These are phyloP conservation scores for Drosophila funebris DNA, from an alignment of 1,140 invertebrate species.

Conservation along the genomic window DNA sequence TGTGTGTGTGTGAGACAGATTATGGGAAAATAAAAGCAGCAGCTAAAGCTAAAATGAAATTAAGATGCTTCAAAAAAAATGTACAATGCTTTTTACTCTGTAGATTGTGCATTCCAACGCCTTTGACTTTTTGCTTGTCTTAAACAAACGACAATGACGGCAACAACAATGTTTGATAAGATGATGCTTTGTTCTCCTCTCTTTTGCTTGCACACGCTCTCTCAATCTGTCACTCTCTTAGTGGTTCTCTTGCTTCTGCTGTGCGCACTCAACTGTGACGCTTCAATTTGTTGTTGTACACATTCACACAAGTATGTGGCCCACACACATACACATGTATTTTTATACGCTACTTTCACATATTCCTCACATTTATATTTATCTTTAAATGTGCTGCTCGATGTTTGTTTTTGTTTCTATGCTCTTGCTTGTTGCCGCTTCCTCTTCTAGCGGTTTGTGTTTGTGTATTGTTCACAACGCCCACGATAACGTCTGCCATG, in stretches of 20 bases:
- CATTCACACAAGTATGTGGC: background rate
- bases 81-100: constrained; percentile 15
- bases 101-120: constrained; percentile 44
- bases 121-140: constrained; percentile 46
- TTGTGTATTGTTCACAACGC: constrained; percentile 26
- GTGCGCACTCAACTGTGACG: constrained; percentile 66
- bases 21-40: background rate
- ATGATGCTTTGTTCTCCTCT: constrained; percentile 8
- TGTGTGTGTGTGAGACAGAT: background rate
- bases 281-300: constrained; percentile 60
- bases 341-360: constrained; percentile 45
- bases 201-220: background rate
- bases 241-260: constrained; percentile 10
- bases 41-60: constrained; percentile 13
- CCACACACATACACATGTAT: constrained; percentile 14
- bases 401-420: constrained; percentile 47
- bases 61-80: constrained; percentile 23
- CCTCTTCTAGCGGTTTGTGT: constrained; percentile 17
- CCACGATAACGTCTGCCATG: constrained; percentile 42
- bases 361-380: constrained; percentile 48
- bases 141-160: constrained; percentile 17
- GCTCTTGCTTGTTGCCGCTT: constrained; percentile 17
- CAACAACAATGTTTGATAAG: constrained; percentile 42
- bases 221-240: constrained; percentile 3
- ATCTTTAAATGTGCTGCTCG: constrained; percentile 49